Evolutionary conservation across 2,797 vertebrate species (phyloP), one percentile per base, ranked within the genome.

Genomic region (Ispidina picta): DNA sequence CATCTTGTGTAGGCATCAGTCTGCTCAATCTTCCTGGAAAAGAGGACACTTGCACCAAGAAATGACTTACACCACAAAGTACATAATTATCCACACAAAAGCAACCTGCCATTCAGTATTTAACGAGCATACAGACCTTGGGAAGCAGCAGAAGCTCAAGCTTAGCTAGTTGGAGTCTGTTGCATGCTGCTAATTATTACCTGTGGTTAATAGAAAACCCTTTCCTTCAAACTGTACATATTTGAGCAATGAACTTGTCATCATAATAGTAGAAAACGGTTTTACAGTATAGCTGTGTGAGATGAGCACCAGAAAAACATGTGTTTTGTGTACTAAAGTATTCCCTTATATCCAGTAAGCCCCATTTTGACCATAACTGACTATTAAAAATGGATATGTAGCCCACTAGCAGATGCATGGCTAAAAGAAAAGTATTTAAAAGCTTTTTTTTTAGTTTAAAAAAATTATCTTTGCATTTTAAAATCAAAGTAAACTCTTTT

Each of bases 251-350:
- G 94, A 96, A 93, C 95, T 96, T 95, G 94, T 95, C 95, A 95
- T 92, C 93, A 68, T 78, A 91, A 89, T 92, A 88, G 92, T 96
- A 96, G 78, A 95, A 96, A 95, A 96, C 78, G 37, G 94, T 96
- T 97, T 97, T 96, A 98, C 97, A 97, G 96, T 97, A 96, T 93
- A 96, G 91, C 89, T 95, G 88, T 93, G 95, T 95, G 95, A 98
- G 95, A 97, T 96, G 95, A 99, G 99, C 98, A 99, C 98, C 98
- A 98, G 94, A 97, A 98, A 96, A 96, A 94, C 74, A 70, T 79
- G 90, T 93, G 69, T 89, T 90, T 97, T 97, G 92, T 95, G 90
- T 97, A 96, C 94, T 96, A 95, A 97, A 92, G 77, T 83, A 91
- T 92, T 96, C 88, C 97, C 97, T 98, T 97, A 97, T 96, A 97